Evolutionary conservation across 2,113 vertebrate genomes (phyloP).

Genomic region (Hyla sarda): DNA sequence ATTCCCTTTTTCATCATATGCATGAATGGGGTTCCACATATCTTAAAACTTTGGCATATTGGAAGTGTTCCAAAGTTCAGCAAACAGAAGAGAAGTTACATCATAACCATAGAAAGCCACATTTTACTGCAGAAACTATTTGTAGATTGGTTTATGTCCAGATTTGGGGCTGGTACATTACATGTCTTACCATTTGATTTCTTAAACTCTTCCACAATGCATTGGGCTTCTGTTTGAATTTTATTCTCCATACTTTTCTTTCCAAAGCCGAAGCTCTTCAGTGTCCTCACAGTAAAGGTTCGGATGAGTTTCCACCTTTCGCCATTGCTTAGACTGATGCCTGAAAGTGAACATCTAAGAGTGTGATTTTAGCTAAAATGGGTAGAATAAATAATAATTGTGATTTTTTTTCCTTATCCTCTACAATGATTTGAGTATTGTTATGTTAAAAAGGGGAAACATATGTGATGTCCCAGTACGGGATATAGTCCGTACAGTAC

Average conservation of each 20-base stretch:
- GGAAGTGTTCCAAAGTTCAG: no score
- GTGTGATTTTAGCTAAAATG: not conserved
- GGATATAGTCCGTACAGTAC: no score
- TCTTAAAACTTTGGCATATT: no score
- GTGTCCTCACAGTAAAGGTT: not conserved
- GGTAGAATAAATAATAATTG: not conserved
- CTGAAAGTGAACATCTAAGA: not conserved
- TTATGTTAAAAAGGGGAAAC: no score
- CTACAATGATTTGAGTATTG: no score
- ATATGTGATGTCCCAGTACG: no score
- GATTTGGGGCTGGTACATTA: not conserved
- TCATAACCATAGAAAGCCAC: no score
- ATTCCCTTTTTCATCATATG: no score
- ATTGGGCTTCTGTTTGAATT: conserved; percentile 29
- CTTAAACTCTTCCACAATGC: conserved; percentile 23
- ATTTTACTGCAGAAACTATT: not conserved
- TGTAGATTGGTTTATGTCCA: not conserved
- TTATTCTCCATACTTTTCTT: conserved; percentile 23
- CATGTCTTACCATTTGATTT: not conserved
- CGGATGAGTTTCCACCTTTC: conserved; percentile 15
- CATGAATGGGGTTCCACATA: no score
- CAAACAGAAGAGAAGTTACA: no score
- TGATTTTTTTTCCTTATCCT: no score
- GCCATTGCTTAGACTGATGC: not conserved
- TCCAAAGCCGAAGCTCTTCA: conserved; percentile 29